Evolutionary conservation across 2,113 vertebrate genomes (phyloP).

Genomic region (Daphoenositta chrysoptera): DNA sequence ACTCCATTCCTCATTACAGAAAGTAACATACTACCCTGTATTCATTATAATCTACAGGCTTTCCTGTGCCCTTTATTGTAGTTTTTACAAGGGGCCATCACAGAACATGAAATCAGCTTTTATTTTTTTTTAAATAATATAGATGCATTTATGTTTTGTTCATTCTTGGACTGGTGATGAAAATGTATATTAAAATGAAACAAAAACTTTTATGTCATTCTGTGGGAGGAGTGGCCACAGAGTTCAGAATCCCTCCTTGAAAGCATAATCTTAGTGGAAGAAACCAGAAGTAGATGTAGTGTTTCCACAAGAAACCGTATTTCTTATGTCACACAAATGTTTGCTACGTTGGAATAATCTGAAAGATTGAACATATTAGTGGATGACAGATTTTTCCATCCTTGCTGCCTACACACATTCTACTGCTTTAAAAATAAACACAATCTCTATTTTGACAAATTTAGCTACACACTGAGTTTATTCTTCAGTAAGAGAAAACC

Average conservation of each 20-base stretch:
- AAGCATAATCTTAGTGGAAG: neutral
- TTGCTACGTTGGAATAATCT: neutral
- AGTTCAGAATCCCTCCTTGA: neutral
- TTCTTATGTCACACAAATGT: neutral
- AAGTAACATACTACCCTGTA: neutral
- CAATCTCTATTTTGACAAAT: neutral
- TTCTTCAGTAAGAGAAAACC: neutral
- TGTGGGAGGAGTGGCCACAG: neutral
- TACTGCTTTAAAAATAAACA: neutral
- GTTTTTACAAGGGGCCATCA: neutral
- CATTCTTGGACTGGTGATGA: neutral
- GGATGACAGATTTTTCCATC: neutral
- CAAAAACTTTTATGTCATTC: neutral
- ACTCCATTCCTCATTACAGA: neutral
- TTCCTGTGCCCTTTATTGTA: neutral
- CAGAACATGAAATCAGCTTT: neutral
- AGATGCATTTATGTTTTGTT: neutral
- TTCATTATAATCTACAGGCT: neutral
- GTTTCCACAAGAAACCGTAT: neutral
- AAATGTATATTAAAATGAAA: neutral
- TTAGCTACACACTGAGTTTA: neutral
- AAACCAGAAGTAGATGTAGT: rapidly evolving
- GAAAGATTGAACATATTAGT: neutral
- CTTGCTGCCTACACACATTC: neutral
- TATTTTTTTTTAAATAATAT: neutral